Conservation (phyloP, 2,888 invertebrate species). For the Philhelius pedissequus region DNA sequence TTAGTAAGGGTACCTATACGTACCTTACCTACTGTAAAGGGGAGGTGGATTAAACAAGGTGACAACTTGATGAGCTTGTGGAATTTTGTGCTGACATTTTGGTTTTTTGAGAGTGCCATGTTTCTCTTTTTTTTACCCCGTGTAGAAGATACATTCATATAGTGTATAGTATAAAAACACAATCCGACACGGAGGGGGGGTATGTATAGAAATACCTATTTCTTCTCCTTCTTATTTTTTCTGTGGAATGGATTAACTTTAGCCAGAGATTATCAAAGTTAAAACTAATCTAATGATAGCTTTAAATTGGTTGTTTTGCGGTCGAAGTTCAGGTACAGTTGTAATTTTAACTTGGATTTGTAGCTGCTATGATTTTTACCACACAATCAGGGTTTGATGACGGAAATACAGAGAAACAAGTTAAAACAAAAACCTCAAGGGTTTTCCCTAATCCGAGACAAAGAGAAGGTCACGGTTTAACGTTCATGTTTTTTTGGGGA, state of each 20-base stretch:
- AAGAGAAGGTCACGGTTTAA: neutral
- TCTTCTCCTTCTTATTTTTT: neutral
- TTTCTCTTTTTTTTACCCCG: neutral
- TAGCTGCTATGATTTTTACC: neutral
- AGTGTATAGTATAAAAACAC: neutral
- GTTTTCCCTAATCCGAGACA: neutral
- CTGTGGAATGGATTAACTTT: neutral
- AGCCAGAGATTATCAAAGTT: neutral
- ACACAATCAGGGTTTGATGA: neutral
- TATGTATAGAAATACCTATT: no score
- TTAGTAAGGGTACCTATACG: conserved; percentile 25
- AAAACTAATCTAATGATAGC: neutral
- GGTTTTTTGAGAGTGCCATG: conserved; percentile 8
- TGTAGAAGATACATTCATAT: no score
- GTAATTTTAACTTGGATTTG: neutral
- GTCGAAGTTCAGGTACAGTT: neutral
- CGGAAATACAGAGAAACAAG: neutral
- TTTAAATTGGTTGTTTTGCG: conserved; percentile 2
- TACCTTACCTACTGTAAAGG: neutral
- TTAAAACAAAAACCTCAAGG: neutral
- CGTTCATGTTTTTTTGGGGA: no score
- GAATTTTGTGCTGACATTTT: conserved; percentile 60
- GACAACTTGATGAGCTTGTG: conserved; percentile 63
- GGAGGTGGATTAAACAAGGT: conserved; percentile 48
- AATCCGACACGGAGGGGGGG: neutral